Base-by-base conservation (phyloP, 2,888 invertebrate species). In the Caenorhabditis sp. region DNA sequence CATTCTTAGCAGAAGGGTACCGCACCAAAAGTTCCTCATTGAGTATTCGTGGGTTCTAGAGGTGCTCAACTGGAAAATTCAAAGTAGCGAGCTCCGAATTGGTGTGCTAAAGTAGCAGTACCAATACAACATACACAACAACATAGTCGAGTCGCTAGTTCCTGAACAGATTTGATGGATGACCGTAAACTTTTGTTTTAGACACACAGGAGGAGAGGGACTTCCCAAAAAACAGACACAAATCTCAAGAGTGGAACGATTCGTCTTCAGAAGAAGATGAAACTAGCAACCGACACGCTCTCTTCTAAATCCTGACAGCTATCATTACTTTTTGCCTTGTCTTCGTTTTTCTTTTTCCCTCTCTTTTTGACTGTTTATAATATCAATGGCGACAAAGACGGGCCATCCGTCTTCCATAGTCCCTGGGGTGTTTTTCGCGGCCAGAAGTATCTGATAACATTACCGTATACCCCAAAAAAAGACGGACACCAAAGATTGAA, bases 171-270 rank as follows among this genome's bases (percentile, higher is more conserved):
- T 61, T 76, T 67, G 76, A 76, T 76, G 76, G 67, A 67, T 67
- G 67, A 67, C 55, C 35, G 22, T 8, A 64, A 56, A 55, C 50
- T 71, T 40, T 72, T 56, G 65, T 37, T 74, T 44, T 24, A 65
- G 44, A n/a, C 64, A 51, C n/a, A n/a, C n/a, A n/a, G n/a, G n/a
- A n/a, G n/a, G n/a, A 9, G 13, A 60, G 53, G 44, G 11, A 32
- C 56, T 22, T 35, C 9, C 9, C 20, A 50, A 61, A 68, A 76
- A 53, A 69, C 47, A 77, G 35, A 62, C 60, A 65, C 64, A 71
- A 70, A 71, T 71, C 78, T 76, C 76, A 35, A 67, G 76, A 79
- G 70, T 69, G 70, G 53, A 68, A 76, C 76, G 76, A 76, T 76
- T 53, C 35, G 76, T 76, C 70, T 71, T 79, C 24, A 32, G 9